Percentiles rank a stretch among this genome's conserved stretches.
Evolutionary conservation across 2,113 vertebrate genomes (phyloP).

Genomic region (Todiramphus chloris): DNA sequence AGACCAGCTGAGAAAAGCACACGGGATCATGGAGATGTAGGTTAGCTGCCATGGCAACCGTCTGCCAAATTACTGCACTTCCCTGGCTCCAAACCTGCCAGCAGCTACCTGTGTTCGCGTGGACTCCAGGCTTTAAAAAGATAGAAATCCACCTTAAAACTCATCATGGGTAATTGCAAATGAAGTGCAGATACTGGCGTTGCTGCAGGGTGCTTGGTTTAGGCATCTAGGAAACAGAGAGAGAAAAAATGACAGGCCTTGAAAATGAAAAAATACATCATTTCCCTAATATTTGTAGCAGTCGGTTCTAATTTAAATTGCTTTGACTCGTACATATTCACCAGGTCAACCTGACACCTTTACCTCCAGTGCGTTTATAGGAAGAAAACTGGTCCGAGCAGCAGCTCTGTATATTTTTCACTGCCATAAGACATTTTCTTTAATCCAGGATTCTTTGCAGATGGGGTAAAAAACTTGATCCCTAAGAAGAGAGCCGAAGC

Average conservation of each 20-base stretch:
- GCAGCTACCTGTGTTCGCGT: neutral
- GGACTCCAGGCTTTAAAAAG: neutral
- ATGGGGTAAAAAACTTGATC: neutral
- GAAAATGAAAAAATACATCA: neutral
- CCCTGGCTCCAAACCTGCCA: conserved; percentile 5
- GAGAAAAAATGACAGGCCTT: neutral
- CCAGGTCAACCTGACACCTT: neutral
- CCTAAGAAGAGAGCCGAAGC: neutral
- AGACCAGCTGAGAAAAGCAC: neutral
- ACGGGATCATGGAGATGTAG: conserved; percentile 4
- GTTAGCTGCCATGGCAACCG: conserved; percentile 53
- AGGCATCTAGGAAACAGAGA: neutral
- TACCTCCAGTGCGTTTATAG: neutral
- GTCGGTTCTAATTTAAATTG: neutral
- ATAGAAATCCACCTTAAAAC: neutral
- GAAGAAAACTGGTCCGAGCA: neutral
- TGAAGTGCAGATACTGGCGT: neutral
- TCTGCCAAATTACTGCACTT: conserved; percentile 7
- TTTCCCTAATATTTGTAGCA: neutral
- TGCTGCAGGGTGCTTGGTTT: neutral
- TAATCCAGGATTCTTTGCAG: neutral
- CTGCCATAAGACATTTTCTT: neutral
- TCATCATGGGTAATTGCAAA: neutral
- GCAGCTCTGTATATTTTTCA: neutral
- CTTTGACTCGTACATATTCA: neutral